Conservation (phyloP, 2,797 vertebrate genomes). For the Adrianichthys oophorus region DNA sequence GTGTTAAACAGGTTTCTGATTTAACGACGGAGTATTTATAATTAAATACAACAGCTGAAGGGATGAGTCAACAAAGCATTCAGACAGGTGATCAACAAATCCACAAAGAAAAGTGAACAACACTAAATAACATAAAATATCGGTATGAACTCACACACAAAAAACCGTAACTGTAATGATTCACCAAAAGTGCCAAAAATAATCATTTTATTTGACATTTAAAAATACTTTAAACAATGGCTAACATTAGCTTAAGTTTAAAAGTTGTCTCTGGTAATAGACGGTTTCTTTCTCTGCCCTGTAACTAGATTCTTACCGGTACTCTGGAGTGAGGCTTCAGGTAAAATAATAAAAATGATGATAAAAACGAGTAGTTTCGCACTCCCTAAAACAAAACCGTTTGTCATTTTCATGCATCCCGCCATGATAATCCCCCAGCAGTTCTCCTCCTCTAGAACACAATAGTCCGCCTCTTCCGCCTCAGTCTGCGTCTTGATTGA, state of each 20-base stretch:
- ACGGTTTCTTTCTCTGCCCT: not conserved
- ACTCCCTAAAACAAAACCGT: not conserved
- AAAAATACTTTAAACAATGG: constrained; percentile 15
- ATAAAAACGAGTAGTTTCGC: constrained; percentile 18
- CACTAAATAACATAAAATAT: too few relatives aligned
- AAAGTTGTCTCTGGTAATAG: not conserved
- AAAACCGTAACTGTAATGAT: not conserved
- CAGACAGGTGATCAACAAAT: too few relatives aligned
- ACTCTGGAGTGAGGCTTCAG: constrained; percentile 22
- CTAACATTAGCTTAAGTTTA: constrained; percentile 54
- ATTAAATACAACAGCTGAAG: too few relatives aligned
- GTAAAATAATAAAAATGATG: constrained; percentile 36
- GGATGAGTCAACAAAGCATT: too few relatives aligned
- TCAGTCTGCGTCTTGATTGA: constrained; percentile 8
- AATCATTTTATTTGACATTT: not conserved
- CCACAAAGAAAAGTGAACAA: too few relatives aligned
- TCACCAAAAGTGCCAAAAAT: not conserved
- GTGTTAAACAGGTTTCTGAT: too few relatives aligned
- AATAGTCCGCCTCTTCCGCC: constrained; percentile 32
- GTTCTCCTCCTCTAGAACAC: constrained; percentile 5
- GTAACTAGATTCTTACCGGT: constrained; percentile 47
- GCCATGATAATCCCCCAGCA: constrained; percentile 63
- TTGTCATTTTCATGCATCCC: constrained; percentile 70
- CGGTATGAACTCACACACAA: too few relatives aligned
- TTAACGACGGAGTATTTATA: too few relatives aligned